Evolutionary conservation across 2,797 vertebrate genomes (phyloP), one percentile per base, ranked within the genome.

Genomic region (Siniperca obscura): DNA sequence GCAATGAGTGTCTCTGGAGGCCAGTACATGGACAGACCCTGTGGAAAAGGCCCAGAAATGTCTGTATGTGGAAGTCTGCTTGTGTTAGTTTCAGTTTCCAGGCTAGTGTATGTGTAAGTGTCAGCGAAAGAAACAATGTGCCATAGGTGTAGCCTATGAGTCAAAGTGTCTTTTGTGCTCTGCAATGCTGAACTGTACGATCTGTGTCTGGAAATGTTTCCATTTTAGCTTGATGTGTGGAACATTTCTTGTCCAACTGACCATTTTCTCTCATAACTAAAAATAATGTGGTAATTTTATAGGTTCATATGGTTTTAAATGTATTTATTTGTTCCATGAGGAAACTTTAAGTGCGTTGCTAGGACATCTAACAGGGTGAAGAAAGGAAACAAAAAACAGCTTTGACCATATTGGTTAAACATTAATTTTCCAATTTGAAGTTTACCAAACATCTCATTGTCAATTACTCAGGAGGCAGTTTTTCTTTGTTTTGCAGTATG

Each of bases 81-180:
- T 66, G 68, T 83, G 50, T 85, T 57, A 27, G 56, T 69, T 74
- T 83, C 27, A 59, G 76, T 73, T 56, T 86, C 60, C 56, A 65
- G 68, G 13, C 73, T 21, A 5, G 52, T 30, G 25, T 30, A 25
- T 42, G 42, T 57, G 80, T 70, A 76, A 70, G 70, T 77, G 81
- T 78, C 4, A 10, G 42, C 56, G 27, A 83, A 70, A 62, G 68
- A 70, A 76, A 88, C 75, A 83, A 74, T 78, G 66, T 73, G 66
- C 52, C 36, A 48, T 55, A 75, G 72, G 40, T 74, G 70, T 55
- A 67, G 42, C n/a, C 17, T 30, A 16, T 21, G 44, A 53, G 46
- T 83, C 59, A 84, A 77, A 76, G 71, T 74, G 65, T 80, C 42
- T 83, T 84, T 80, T 81, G 75, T 83, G 42, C 52, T 80, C 42